These are phyloP conservation scores for Oncorhynchus masou DNA, from an alignment of 2,113 vertebrate genomes.

Conservation along the genomic window DNA sequence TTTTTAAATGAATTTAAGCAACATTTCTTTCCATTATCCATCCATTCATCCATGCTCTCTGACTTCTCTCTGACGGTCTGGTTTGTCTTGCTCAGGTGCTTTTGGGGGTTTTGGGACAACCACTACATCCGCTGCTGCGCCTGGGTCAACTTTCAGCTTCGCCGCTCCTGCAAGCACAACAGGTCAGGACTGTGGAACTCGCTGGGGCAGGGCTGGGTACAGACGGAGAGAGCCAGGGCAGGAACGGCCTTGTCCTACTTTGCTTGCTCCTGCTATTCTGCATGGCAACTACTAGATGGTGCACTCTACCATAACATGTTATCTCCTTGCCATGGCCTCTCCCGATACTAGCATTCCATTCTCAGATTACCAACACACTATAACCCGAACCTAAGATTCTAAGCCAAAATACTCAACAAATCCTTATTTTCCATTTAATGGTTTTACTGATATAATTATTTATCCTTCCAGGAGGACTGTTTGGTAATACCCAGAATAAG, in stretches of 20 bases:
- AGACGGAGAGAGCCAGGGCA: background rate
- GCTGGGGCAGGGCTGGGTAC: background rate
- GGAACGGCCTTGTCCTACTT: background rate
- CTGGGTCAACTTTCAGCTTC: conserved; percentile 87
- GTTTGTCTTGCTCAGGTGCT: conserved; percentile 71
- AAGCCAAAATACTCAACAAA: background rate
- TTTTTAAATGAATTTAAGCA: too few relatives aligned
- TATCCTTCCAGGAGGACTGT: conserved; percentile 75
- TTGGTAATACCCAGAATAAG: conserved; percentile 91
- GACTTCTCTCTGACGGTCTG: conserved; percentile 10
- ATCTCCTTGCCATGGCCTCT: background rate
- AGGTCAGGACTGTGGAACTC: conserved; percentile 57
- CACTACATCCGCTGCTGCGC: conserved; percentile 73
- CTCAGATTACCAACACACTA: background rate
- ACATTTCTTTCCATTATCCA: background rate
- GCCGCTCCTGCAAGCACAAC: conserved; percentile 83
- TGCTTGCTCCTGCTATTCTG: background rate
- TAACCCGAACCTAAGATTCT: background rate
- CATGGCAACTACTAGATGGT: conserved; percentile 30
- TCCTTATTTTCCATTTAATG: background rate
- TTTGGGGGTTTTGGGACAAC: conserved; percentile 92
- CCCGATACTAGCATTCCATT: background rate
- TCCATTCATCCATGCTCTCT: background rate
- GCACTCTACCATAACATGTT: background rate
- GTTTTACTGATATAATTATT: background rate